Evolutionary conservation across 2,113 vertebrate species (phyloP).

Genomic region (Brachirus orientalis): DNA sequence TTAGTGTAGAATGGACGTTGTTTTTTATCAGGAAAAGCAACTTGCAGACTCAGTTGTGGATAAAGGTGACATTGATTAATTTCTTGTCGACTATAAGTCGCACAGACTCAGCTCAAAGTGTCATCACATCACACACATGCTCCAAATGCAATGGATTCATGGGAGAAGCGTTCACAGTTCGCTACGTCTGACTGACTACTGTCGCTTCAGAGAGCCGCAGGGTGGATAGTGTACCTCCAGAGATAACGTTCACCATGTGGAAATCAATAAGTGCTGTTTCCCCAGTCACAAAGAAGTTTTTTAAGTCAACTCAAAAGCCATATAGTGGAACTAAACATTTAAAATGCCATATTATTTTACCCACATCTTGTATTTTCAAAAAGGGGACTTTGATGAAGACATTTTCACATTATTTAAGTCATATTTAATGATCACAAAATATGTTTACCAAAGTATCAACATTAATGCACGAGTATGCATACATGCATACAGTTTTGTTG

Average conservation of each 20-base stretch:
- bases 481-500: too few relatives aligned
- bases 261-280: slow-evolving; percentile 8
- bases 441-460: too few relatives aligned
- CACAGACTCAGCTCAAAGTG: slow-evolving; percentile 11
- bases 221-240: background rate
- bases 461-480: too few relatives aligned
- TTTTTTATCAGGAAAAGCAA: background rate
- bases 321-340: too few relatives aligned
- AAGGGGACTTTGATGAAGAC: too few relatives aligned
- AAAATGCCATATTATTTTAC: too few relatives aligned
- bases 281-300: background rate
- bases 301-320: too few relatives aligned
- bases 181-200: background rate
- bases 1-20: background rate
- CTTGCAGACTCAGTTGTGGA: slow-evolving; percentile 11
- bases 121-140: slow-evolving; percentile 46
- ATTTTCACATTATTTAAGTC: too few relatives aligned
- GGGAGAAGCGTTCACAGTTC: slow-evolving; percentile 21
- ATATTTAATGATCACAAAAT: too few relatives aligned
- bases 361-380: too few relatives aligned
- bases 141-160: slow-evolving; percentile 43
- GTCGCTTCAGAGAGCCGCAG: slow-evolving; percentile 20
- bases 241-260: slow-evolving; percentile 19
- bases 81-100: slow-evolving; percentile 21
- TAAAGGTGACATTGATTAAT: slow-evolving; percentile 38